phyloP scores from a whole-genome alignment of 1,140 invertebrate species.

The Eueides isabella region DNA sequence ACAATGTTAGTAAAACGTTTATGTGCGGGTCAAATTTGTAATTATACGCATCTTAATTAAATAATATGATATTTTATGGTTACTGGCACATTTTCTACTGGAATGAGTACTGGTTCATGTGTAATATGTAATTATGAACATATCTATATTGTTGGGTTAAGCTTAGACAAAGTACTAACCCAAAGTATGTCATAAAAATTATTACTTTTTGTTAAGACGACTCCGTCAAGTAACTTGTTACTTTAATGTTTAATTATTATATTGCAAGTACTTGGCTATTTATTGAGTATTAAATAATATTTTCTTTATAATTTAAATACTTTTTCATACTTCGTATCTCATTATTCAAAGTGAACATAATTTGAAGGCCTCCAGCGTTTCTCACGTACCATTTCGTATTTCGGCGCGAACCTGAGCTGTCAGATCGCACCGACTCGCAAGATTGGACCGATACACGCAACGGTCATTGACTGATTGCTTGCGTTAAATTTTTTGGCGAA shows the following conservation, averaged over 20 bases:
- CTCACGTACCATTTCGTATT: slow-evolving; percentile 64
- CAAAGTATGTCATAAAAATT: not conserved
- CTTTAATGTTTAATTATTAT: not conserved
- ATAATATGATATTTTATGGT: too few species aligned
- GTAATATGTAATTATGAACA: not conserved
- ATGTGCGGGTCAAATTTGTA: too few species aligned
- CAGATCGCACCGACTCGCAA: slow-evolving; percentile 38
- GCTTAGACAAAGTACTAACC: not conserved
- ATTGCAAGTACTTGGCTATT: not conserved
- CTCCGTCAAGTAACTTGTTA: not conserved
- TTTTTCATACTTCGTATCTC: not conserved
- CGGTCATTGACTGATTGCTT: slow-evolving; percentile 39
- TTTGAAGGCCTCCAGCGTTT: slow-evolving; percentile 48
- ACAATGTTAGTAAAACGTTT: too few species aligned
- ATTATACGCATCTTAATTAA: too few species aligned
- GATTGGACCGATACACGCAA: slow-evolving; percentile 38
- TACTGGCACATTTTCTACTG: too few species aligned
- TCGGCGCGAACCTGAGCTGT: slow-evolving; percentile 54
- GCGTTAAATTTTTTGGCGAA: slow-evolving; percentile 1
- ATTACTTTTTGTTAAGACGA: too few species aligned
- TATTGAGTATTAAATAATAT: not conserved
- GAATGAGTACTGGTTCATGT: too few species aligned
- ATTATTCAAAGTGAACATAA: slow-evolving; percentile 27
- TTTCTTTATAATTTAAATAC: slow-evolving; percentile 2
- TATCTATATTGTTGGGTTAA: not conserved